Evolutionary conservation across 2,888 invertebrate genomes (phyloP), one percentile per base, ranked within the genome.

Genomic region (Pandemis corylana): DNA sequence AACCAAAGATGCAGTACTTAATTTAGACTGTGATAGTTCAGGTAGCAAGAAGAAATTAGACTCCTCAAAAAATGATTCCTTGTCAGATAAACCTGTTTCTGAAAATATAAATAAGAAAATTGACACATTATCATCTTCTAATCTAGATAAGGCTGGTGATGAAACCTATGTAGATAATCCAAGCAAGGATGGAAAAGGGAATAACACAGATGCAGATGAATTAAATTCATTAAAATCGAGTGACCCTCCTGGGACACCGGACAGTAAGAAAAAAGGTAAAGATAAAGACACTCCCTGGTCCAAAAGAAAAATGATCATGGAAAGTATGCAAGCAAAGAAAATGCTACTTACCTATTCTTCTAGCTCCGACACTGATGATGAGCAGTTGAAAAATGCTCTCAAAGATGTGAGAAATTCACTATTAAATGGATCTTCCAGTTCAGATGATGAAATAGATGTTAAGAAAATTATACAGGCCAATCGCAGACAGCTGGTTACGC

Each of bases 351-450:
- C 82, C 53, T 86, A 89, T 78, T 90, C 90, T 56, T 90, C 91
- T 44, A 90, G 91, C 80, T 93, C 94, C 7, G 94, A 92, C 63
- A 87, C 88, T 63, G 91, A 90, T 71, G 90, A 91, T 85, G 89
- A 91, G 76, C 78, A 85, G 69, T 77, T 89, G 20, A 84, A 76
- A 76, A 81, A 78, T 80, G 83, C 79, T 10, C 78, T 87, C 7
- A 87, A 87, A 75, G 80, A 87, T 68, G 88, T 90, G n/a, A 86
- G 84, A 78, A 77, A 87, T 59, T 78, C 81, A n/a, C 81, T 90
- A 64, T 80, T 90, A 4, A 82, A 85, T 77, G 80, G 79, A 59
- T 59, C 59, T 46, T 81, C 77, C 3, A 78, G 78, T 65, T 84
- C 86, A 41, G 84, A 84, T 77, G 88, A 89, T 67, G 85, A 88